A percentile compares a stretch with the other conserved stretches of the same genome.
Conservation (phyloP, 2,797 vertebrate species). For the Carduelis carduelis region DNA sequence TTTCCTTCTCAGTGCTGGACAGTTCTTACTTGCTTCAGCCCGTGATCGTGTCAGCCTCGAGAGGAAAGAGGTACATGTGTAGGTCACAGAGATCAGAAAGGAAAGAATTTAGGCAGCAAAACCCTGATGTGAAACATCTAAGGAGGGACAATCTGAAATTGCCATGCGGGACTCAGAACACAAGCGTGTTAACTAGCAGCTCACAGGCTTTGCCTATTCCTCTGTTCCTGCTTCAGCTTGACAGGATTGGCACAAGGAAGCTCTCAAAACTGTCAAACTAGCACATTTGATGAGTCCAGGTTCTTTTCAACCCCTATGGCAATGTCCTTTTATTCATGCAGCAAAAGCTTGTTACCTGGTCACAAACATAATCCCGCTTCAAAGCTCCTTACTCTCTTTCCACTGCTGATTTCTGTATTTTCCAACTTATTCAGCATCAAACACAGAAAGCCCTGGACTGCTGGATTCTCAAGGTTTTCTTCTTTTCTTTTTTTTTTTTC, state of each 20-base stretch:
- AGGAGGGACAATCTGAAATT: constrained; percentile 17
- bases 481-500: no score
- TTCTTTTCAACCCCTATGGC: constrained; percentile 14
- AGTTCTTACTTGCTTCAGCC: neutral
- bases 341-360: neutral
- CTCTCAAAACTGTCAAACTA: constrained; percentile 7
- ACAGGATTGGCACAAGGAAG: neutral
- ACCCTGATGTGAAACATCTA: constrained; percentile 14
- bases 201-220: neutral
- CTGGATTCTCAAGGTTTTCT: neutral
- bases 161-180: neutral
- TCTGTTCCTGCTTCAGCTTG: neutral
- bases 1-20: neutral
- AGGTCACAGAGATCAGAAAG: constrained; percentile 59
- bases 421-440: neutral
- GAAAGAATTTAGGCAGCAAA: constrained; percentile 31
- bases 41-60: neutral
- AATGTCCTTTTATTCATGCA: neutral
- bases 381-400: neutral
- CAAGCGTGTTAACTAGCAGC: constrained; percentile 1
- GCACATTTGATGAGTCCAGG: neutral
- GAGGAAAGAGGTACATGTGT: constrained; percentile 46
- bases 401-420: constrained; percentile 9
- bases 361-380: neutral
- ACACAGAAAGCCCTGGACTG: neutral